phyloP scores from a whole-genome alignment of 2,797 vertebrate species.

The Etheostoma nigrum region DNA sequence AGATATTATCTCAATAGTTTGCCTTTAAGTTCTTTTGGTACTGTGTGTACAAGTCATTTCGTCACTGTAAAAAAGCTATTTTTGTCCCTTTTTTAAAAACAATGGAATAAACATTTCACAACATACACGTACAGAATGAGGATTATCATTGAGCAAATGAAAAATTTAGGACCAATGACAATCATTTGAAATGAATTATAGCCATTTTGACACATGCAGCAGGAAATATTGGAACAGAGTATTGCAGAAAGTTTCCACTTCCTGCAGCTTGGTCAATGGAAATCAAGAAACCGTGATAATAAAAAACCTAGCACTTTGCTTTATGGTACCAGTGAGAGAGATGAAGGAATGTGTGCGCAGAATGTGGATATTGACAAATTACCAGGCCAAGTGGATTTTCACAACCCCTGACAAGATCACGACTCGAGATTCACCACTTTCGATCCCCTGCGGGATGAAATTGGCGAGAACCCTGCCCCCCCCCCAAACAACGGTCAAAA shows the following conservation, averaged over 20 bases:
- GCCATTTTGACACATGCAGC: slow-evolving; percentile 26
- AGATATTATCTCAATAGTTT: background rate
- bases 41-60: accelerated
- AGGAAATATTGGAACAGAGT: slow-evolving; percentile 34
- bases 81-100: no score
- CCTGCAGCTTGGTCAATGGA: slow-evolving; percentile 30
- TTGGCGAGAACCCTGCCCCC: slow-evolving; percentile 30
- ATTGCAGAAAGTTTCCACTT: background rate
- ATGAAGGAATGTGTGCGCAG: slow-evolving; percentile 70
- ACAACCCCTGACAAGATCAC: slow-evolving; percentile 78
- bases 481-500: slow-evolving; percentile 45
- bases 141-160: slow-evolving; percentile 12
- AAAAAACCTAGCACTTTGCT: slow-evolving; percentile 55
- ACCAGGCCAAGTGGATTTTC: slow-evolving; percentile 71
- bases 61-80: background rate
- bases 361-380: slow-evolving; percentile 78
- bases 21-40: background rate
- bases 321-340: slow-evolving; percentile 71
- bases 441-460: slow-evolving; percentile 66
- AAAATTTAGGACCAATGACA: background rate
- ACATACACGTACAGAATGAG: background rate
- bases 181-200: slow-evolving; percentile 7
- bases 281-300: slow-evolving; percentile 56
- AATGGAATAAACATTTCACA: background rate
- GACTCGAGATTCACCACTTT: slow-evolving; percentile 73